A percentile compares a stretch with the other conserved stretches of the same genome.
Evolutionary conservation across 92 coral and sea anemone genomes (phyloP).

Genomic region (Meandrina meandrites): DNA sequence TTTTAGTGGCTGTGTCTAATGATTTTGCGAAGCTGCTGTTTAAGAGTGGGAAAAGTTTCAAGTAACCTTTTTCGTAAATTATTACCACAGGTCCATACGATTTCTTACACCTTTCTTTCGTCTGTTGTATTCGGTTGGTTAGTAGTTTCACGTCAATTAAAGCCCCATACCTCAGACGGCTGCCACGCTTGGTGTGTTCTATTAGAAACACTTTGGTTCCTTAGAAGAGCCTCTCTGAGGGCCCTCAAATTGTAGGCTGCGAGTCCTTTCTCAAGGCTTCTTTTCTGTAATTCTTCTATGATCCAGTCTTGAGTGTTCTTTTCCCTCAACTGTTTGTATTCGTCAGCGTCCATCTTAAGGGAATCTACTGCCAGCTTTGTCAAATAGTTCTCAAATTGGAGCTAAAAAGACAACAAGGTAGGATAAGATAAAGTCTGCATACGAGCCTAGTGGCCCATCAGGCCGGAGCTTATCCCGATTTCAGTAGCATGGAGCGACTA

Average conservation of each 20-base stretch:
- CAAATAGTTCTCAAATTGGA: slow-evolving; percentile 26
- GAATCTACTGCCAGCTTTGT: slow-evolving; percentile 36
- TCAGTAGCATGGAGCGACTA: too few species aligned
- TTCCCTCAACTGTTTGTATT: slow-evolving; percentile 24
- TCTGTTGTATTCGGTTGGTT: background rate
- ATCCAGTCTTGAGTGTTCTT: slow-evolving; percentile 16
- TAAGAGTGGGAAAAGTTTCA: background rate
- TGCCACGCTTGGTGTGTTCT: slow-evolving; percentile 36
- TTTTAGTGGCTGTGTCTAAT: background rate
- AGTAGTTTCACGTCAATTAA: background rate
- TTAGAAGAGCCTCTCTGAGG: slow-evolving; percentile 19
- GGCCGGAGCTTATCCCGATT: too few species aligned
- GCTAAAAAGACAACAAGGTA: background rate
- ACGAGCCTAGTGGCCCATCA: too few species aligned
- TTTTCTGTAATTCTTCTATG: slow-evolving; percentile 19
- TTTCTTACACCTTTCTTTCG: background rate
- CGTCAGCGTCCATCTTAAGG: slow-evolving; percentile 48
- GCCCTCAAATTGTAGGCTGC: slow-evolving; percentile 2
- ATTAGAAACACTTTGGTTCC: slow-evolving; percentile 10
- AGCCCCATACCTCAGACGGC: slow-evolving; percentile 40
- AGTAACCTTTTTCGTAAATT: too few species aligned
- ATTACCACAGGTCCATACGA: background rate
- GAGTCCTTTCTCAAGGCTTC: background rate
- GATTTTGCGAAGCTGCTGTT: background rate
- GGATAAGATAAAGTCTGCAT: too few species aligned